Evolutionary conservation across 2,797 vertebrate genomes (phyloP).

Genomic region (Darevskia nairensis): DNA sequence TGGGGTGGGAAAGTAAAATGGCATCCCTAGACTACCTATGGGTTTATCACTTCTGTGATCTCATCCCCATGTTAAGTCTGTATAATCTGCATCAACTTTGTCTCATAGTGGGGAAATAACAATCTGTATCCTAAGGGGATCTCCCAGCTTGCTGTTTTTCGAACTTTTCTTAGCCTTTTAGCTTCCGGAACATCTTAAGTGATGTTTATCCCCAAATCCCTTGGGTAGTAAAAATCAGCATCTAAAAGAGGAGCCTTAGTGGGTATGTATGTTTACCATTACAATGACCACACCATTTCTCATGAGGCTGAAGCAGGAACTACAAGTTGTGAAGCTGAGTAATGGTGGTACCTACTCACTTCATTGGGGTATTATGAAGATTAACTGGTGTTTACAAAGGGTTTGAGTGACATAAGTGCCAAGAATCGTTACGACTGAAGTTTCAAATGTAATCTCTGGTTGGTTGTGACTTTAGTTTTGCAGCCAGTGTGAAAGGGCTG

Average conservation of each 20-base stretch:
- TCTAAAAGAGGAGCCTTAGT: background rate
- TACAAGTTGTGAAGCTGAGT: background rate
- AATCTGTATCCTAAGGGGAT: background rate
- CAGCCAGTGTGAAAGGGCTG: background rate
- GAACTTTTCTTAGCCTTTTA: background rate
- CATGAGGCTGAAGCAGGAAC: background rate
- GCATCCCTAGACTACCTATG: background rate
- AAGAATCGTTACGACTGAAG: background rate
- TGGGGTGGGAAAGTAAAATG: too few relatives aligned
- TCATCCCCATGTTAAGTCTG: background rate
- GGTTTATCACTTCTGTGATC: background rate
- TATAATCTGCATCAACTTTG: fast-evolving
- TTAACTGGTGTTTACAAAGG: slow-evolving; percentile 11
- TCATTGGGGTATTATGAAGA: background rate
- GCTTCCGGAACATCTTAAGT: background rate
- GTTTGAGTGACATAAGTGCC: background rate
- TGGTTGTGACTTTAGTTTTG: background rate
- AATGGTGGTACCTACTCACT: background rate
- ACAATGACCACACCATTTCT: background rate
- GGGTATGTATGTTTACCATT: background rate
- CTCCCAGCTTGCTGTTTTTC: background rate
- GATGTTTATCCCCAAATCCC: background rate
- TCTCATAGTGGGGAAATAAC: background rate
- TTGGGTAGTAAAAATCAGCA: background rate
- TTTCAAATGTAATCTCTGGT: background rate